Evolutionary conservation across 2,797 vertebrate genomes (phyloP).

Genomic region (Odontamblyopus rebecca): DNA sequence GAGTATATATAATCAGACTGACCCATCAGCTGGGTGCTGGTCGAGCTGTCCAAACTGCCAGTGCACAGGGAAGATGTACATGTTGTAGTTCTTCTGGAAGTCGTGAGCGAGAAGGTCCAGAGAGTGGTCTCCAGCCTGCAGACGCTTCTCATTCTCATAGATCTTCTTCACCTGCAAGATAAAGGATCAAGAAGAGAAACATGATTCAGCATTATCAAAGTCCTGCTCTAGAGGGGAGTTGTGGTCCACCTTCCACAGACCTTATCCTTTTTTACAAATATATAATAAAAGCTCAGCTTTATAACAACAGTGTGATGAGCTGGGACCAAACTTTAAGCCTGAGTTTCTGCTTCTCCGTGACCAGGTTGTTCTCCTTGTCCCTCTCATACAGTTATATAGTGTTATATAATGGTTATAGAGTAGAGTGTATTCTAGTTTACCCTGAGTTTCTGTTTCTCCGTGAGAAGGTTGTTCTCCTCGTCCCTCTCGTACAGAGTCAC

Average conservation of each 20-base stretch:
- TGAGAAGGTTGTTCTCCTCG: conserved; percentile 94
- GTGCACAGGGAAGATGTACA: conserved; percentile 99
- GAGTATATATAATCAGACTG: conserved; percentile 40
- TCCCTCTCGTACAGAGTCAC: conserved; percentile 94
- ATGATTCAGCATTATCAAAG: neutral
- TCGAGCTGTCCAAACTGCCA: conserved; percentile 99
- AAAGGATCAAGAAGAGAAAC: accelerated
- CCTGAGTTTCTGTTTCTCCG: conserved; percentile 96
- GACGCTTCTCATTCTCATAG: conserved; percentile 94
- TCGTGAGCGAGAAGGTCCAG: conserved; percentile 94
- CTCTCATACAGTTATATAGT: conserved; percentile 82
- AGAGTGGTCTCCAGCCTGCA: conserved; percentile 90
- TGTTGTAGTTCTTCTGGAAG: conserved; percentile 99
- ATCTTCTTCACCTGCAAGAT: conserved; percentile 92
- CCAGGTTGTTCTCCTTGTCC: conserved; percentile 92
- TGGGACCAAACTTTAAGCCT: conserved; percentile 46
- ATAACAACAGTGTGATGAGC: no score
- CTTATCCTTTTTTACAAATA: no score
- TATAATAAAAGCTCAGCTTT: no score
- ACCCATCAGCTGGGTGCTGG: conserved; percentile 94
- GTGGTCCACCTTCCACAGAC: no score
- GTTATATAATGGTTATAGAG: no score
- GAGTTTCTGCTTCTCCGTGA: conserved; percentile 97
- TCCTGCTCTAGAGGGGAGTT: no score
- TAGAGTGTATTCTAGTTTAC: conserved; percentile 61